A percentile compares a stretch with the other conserved stretches of the same genome.
Conservation (phyloP, 2,797 vertebrate genomes). For the Tenualosa thibaudeaui region DNA sequence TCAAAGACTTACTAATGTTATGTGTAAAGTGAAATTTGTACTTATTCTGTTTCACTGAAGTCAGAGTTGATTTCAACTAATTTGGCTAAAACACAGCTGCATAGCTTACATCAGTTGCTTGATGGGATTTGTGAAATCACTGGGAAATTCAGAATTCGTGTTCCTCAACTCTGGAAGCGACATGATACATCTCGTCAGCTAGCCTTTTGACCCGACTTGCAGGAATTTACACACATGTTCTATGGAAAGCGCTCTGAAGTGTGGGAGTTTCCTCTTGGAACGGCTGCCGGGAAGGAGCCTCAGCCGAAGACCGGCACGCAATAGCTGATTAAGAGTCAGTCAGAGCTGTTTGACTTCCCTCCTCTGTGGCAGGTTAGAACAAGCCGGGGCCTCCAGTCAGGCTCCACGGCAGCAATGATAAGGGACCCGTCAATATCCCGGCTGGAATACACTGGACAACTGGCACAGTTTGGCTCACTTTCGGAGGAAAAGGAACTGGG, state of each 20-base stretch:
- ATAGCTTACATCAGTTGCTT: not conserved
- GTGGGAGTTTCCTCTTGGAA: slow-evolving; percentile 12
- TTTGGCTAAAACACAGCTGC: not conserved
- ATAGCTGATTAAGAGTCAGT: not conserved
- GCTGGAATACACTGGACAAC: not conserved
- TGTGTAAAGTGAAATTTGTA: not conserved
- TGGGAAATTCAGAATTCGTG: not conserved
- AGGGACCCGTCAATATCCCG: not conserved
- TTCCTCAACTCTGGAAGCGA: not conserved
- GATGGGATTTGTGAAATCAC: not conserved
- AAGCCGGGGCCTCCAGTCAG: not conserved
- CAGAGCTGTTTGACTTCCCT: not conserved
- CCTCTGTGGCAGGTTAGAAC: not conserved
- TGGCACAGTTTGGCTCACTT: not conserved
- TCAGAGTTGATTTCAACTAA: not conserved
- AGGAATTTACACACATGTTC: not conserved
- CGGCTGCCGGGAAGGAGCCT: slow-evolving; percentile 11
- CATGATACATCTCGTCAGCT: not conserved
- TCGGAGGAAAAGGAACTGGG: slow-evolving; percentile 20
- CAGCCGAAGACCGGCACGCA: not conserved
- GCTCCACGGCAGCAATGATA: not conserved
- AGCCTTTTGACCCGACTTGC: not conserved
- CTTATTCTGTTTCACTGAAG: not conserved
- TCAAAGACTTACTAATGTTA: too few relatives aligned
- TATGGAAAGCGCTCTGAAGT: not conserved